Evolutionary conservation across 2,797 vertebrate genomes (phyloP), one percentile per base, ranked within the genome.

Genomic region (Hylomyscus alleni): DNA sequence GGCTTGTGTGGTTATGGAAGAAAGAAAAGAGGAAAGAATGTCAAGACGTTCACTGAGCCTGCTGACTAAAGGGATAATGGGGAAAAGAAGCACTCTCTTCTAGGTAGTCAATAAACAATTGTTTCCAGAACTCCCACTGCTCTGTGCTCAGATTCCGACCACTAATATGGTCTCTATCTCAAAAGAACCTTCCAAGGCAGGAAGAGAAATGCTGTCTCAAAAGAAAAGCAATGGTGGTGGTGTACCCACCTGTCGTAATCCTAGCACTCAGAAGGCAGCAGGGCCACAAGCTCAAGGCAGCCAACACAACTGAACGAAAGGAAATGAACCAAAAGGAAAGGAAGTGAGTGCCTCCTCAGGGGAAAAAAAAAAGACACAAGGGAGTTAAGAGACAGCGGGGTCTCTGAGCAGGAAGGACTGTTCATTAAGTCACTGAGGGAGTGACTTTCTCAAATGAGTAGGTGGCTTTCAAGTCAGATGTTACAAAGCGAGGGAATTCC

Each of bases 71-170:
- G 52, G 54, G 92, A 94, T 26, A 3, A 92, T 6, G 40, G 34
- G 72, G 50, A 94, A 81, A 44, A 73, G 56, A 58, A 67, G 60
- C 82, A 44, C 52, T 73, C 44, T 87, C 91, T 65, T 65, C 96
- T 92, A 87, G 85, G 89, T 69, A 65, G 58, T 82, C 76, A 94
- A 81, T 76, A 78, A 60, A 89, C 90, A 80, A 92, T 0, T 78
- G 56, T 85, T 81, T 69, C 52, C 6, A 54, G 62, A 95, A 93
- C 52, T 75, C 76, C 44, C 50, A 60, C 87, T 26, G 11, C 17
- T 17, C 76, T 44, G 1, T 17, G 72, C 58, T 56, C 84, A 88
- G 60, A 94, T 56, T 26, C 88, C 50, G 37, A 47, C 26, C 69
- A 37, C 17, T 15, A 44, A 44, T 20, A 34, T 47, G 58, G 73